phyloP scores from a whole-genome alignment of 2,888 invertebrate species.

The Pegoplata infirma region DNA sequence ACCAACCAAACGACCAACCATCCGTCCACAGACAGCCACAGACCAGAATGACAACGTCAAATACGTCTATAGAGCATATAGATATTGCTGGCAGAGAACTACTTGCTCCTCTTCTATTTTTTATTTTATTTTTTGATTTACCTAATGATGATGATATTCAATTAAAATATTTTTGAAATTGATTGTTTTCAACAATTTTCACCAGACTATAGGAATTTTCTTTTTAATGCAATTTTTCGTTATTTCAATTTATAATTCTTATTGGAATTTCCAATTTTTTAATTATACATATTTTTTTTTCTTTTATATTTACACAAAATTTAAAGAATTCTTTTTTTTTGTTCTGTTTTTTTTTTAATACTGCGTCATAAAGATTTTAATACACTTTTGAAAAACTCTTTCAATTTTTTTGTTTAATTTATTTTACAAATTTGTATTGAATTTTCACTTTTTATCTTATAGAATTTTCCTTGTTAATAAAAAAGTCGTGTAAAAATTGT shows the following conservation, averaged over 20 bases:
- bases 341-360: slow-evolving; percentile 4
- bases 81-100: background rate
- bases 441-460: background rate
- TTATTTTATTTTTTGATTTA: too few relatives aligned
- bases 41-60: background rate
- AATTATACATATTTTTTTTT: background rate
- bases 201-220: background rate
- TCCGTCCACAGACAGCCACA: background rate
- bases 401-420: background rate
- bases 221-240: background rate
- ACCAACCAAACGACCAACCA: background rate
- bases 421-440: background rate
- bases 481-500: slow-evolving; percentile 13
- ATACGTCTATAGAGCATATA: background rate
- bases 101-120: background rate
- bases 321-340: background rate
- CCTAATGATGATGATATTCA: background rate
- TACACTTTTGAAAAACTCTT: background rate
- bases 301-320: background rate
- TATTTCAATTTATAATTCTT: background rate
- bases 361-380: slow-evolving; percentile 25
- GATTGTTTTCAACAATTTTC: background rate
- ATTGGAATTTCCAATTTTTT: background rate
- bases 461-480: background rate
- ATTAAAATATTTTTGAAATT: background rate